Conservation (phyloP, 2,113 vertebrate species). For the Embiotoca jacksoni region DNA sequence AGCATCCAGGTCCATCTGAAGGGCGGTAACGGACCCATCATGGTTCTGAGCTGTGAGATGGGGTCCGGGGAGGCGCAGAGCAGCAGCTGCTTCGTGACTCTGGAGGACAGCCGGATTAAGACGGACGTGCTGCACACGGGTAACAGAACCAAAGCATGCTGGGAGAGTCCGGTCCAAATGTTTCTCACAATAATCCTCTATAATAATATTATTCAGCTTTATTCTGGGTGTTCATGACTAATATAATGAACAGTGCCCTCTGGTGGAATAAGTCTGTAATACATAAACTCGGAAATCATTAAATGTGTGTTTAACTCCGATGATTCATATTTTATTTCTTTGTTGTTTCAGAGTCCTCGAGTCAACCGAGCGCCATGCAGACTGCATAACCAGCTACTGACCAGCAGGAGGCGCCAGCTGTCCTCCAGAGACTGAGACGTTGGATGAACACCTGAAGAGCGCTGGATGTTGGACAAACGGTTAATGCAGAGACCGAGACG, state of each 20-base stretch:
- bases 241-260: too few relatives aligned
- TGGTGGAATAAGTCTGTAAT: too few relatives aligned
- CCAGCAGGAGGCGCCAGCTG: not conserved
- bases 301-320: too few relatives aligned
- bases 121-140: constrained; percentile 52
- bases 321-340: not conserved
- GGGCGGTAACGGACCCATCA: constrained; percentile 89
- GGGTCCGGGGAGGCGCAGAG: not conserved
- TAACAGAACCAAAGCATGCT: constrained; percentile 6
- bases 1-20: constrained; percentile 90
- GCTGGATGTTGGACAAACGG: not conserved
- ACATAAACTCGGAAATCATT: too few relatives aligned
- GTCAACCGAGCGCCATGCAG: not conserved
- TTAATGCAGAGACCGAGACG: too few relatives aligned
- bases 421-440: too few relatives aligned
- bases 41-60: constrained; percentile 86
- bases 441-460: not conserved
- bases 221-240: too few relatives aligned
- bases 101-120: constrained; percentile 79
- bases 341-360: not conserved
- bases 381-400: not conserved
- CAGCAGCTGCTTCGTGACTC: constrained; percentile 55
- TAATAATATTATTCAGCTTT: too few relatives aligned
- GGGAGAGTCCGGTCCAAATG: too few relatives aligned
- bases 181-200: too few relatives aligned